Percentiles rank a stretch among this genome's conserved stretches.
Evolutionary conservation across 2,113 vertebrate species (phyloP).

Genomic region (Pagrus major): DNA sequence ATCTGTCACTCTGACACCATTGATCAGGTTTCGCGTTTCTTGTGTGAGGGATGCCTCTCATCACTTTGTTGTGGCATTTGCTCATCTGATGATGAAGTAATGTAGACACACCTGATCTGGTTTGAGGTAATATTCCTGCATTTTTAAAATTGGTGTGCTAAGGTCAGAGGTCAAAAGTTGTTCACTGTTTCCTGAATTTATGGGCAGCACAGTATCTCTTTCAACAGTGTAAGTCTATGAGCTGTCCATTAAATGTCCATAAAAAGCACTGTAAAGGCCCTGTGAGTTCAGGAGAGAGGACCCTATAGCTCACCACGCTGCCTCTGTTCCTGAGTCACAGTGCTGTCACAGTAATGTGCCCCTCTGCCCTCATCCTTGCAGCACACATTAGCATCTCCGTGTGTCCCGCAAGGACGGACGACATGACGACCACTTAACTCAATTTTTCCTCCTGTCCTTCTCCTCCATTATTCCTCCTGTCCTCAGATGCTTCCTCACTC

Average conservation of each 20-base stretch:
- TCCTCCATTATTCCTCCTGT: slow-evolving; percentile 8
- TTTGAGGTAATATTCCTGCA: not conserved
- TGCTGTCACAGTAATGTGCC: slow-evolving; percentile 34
- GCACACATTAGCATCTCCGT: slow-evolving; percentile 47
- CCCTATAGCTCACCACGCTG: not conserved
- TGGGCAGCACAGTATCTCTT: slow-evolving; percentile 29
- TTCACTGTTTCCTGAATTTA: slow-evolving; percentile 30
- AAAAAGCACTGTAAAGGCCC: slow-evolving; percentile 36
- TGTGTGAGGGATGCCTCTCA: not conserved
- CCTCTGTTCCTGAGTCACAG: slow-evolving; percentile 22
- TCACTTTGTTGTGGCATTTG: not conserved
- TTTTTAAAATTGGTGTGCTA: not conserved
- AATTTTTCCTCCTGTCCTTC: slow-evolving; percentile 56
- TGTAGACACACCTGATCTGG: not conserved
- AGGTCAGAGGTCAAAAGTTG: slow-evolving; percentile 12
- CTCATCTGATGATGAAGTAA: not conserved
- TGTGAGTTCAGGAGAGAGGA: slow-evolving; percentile 28
- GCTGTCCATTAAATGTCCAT: slow-evolving; percentile 57
- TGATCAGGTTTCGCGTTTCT: slow-evolving; percentile 21
- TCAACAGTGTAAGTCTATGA: slow-evolving; percentile 51
- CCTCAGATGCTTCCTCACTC: slow-evolving; percentile 10
- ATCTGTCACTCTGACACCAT: slow-evolving; percentile 26
- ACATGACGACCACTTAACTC: slow-evolving; percentile 65
- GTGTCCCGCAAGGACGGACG: slow-evolving; percentile 21
- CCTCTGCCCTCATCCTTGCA: slow-evolving; percentile 14